Evolutionary conservation across 2,888 invertebrate species (phyloP), one percentile per base, ranked within the genome.

Genomic region (Rhingia rostrata): DNA sequence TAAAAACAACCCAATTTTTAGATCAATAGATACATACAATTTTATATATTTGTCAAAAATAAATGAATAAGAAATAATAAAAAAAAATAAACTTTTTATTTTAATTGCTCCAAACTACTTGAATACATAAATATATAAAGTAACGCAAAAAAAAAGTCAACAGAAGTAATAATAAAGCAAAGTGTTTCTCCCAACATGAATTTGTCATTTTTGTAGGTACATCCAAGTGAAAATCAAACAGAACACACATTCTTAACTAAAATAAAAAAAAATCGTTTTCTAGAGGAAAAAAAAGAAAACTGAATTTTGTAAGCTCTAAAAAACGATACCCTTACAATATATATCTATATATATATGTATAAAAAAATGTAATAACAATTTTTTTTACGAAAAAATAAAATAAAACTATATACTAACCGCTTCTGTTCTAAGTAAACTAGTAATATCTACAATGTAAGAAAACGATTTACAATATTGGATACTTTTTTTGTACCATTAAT

Each of bases 311-410:
- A 77, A 72, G 82, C 64, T 66, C 64, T 75, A 64, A 45, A 63
- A 53, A 49, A 49, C 49, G 22, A 30, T 49, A 49, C 30, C 30
- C 49, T 49, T 47, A 81, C 33, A 45, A 14, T 73, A 61, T 35
- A 45, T 39, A 72, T 43, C 49, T 43, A 63, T 63, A 63, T 49
- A 66, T 60, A 82, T 77, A 60, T 51, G 33, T 5, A 69, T 32
- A 58, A 12, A 35, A 64, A 37, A 58, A 51, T 10, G 14, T 33
- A 69, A 69, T 54, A 51, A 61, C 10, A 74, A 67, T 69, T 83
- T 83, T 83, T 83, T 83, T 79, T 79, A 83, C 83, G 78, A 83
- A 83, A 77, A 72, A 77, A 72, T 53, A 82, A 69, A 79, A 72
- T 73, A 74, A 58, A 60, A 47, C 12, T 63, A 67, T 51, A 63